These are phyloP conservation scores for Labeo catla DNA, from an alignment of 2,113 vertebrate species.

Conservation along the genomic window DNA sequence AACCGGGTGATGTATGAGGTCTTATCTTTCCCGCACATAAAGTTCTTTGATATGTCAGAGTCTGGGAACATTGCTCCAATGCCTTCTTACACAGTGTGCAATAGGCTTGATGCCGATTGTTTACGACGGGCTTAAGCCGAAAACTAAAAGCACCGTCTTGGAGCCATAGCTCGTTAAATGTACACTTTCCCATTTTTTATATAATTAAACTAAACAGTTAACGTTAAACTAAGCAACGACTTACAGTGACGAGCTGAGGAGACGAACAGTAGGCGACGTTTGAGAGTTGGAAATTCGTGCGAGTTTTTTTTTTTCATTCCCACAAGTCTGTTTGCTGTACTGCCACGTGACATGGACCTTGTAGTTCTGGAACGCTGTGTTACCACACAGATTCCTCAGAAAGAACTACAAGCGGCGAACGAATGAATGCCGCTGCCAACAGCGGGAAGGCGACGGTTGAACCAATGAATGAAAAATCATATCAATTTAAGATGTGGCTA, in stretches of 20 bases:
- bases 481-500: slow-evolving; percentile 4
- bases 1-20: neutral
- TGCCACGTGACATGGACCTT: neutral
- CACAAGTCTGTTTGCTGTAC: neutral
- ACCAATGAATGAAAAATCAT: neutral
- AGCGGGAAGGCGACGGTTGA: neutral
- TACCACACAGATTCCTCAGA: neutral
- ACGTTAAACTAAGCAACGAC: neutral
- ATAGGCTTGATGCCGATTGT: neutral
- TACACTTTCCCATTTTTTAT: neutral
- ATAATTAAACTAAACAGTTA: too few species aligned
- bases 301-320: neutral
- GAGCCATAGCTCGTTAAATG: neutral
- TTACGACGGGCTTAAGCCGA: neutral
- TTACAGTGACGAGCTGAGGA: neutral
- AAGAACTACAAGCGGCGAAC: neutral
- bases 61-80: too few species aligned
- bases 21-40: too few species aligned
- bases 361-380: neutral
- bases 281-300: neutral
- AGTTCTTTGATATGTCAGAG: too few species aligned
- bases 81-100: neutral
- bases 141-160: neutral
- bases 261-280: neutral
- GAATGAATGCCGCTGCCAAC: neutral